Evolutionary conservation across 2,797 vertebrate species (phyloP).

Genomic region (Nasua narica): DNA sequence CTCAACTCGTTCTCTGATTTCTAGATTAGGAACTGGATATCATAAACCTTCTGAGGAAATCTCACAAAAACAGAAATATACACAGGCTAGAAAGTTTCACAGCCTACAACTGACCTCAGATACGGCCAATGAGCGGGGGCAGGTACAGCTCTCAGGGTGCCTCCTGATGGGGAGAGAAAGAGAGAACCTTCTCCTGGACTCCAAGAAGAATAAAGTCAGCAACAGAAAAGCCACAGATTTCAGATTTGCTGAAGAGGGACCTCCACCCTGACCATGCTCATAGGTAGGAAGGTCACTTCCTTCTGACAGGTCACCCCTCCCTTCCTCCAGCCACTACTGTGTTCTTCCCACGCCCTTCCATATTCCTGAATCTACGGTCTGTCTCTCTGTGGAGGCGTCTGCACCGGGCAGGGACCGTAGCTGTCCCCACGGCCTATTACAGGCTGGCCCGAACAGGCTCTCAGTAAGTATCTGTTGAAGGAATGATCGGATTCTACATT

Average conservation of each 20-base stretch:
- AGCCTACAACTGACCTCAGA: neutral
- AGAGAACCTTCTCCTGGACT: neutral
- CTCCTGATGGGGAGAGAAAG: neutral
- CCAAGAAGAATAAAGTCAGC: neutral
- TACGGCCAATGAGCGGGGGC: neutral
- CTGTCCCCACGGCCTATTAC: neutral
- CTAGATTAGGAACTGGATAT: neutral
- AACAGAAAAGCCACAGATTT: neutral
- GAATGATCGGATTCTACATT: neutral
- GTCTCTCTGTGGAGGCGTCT: neutral
- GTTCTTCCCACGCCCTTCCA: neutral
- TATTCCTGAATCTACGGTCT: neutral
- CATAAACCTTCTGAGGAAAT: neutral
- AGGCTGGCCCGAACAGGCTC: neutral
- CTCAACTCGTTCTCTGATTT: conserved; percentile 5
- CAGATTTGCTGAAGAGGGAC: neutral
- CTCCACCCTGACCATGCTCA: neutral
- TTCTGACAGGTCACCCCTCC: neutral
- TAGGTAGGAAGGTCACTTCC: neutral
- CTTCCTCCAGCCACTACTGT: neutral
- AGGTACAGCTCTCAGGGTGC: neutral
- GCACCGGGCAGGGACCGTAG: neutral
- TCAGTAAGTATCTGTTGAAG: neutral
- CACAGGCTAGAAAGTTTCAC: neutral
- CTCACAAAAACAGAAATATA: neutral